Evolutionary conservation across 2,113 vertebrate genomes (phyloP).

Genomic region (Antidorcas marsupialis): DNA sequence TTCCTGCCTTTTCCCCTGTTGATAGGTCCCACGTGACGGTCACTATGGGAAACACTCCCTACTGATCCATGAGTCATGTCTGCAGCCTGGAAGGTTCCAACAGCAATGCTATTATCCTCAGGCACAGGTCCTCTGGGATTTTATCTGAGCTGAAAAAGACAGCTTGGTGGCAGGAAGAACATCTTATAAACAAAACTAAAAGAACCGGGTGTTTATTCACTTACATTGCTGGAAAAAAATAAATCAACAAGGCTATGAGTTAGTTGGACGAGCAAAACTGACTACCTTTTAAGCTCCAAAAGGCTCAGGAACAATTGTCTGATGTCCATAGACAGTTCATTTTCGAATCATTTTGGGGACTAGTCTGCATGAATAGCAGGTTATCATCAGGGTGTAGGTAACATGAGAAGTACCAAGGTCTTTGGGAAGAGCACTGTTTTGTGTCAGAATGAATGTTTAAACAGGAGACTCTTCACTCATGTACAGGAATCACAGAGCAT

Average conservation of each 20-base stretch:
- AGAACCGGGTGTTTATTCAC: conserved; percentile 22
- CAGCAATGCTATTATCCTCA: background rate
- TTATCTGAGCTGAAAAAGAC: conserved; percentile 36
- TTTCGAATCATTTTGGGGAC: background rate
- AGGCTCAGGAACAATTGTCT: background rate
- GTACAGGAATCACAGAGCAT: background rate
- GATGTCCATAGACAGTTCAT: background rate
- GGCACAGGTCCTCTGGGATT: conserved; percentile 8
- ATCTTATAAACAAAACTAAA: conserved; percentile 52
- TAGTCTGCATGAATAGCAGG: background rate
- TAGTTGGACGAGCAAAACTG: background rate
- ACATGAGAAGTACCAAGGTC: background rate
- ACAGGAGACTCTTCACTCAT: background rate
- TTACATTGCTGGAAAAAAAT: background rate
- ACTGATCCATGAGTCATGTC: background rate
- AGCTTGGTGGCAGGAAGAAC: background rate
- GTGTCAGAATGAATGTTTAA: background rate
- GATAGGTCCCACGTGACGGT: conserved; percentile 18
- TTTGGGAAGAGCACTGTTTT: background rate
- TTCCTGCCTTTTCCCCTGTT: background rate
- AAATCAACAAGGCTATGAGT: background rate
- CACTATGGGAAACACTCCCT: conserved; percentile 34
- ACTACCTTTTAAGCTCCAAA: background rate
- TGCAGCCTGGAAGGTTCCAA: background rate
- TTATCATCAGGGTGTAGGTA: background rate